Percentiles rank a stretch among this genome's conserved stretches.
phyloP scores from a whole-genome alignment of 2,113 vertebrate genomes.

The Hepsetus odoe region DNA sequence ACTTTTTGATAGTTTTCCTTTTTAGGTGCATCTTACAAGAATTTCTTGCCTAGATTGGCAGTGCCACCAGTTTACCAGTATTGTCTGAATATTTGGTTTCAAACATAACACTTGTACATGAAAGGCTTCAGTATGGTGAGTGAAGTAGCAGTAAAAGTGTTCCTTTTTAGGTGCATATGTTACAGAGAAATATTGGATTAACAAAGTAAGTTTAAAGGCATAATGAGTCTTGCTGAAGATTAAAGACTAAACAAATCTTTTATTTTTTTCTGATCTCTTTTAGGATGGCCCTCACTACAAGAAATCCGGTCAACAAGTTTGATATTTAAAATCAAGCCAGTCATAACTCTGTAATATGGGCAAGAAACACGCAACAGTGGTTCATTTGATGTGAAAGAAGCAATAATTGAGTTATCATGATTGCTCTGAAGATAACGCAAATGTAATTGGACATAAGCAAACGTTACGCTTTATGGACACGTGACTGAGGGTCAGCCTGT shows the following conservation, averaged over 20 bases:
- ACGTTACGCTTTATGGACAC: conserved; percentile 66
- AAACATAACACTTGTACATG: no score
- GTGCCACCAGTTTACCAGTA: no score
- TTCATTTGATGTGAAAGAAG: conserved; percentile 39
- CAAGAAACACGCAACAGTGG: conserved; percentile 36
- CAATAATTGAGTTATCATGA: conserved; percentile 42
- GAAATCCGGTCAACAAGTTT: background rate
- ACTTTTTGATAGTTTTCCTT: no score
- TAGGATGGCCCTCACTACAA: conserved; percentile 17
- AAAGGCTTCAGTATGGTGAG: no score
- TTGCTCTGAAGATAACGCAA: conserved; percentile 52
- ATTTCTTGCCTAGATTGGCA: no score
- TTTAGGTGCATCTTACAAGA: no score
- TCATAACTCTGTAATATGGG: conserved; percentile 34
- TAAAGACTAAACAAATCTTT: background rate
- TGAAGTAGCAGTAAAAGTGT: no score
- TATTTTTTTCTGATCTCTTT: conserved; percentile 22
- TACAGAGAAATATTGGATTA: no score
- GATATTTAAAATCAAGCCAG: background rate
- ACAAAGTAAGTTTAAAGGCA: no score
- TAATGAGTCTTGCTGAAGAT: no score
- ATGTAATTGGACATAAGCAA: conserved; percentile 53
- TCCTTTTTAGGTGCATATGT: no score
- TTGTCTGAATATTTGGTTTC: no score
- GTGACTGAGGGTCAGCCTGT: conserved; percentile 62